Conservation (phyloP, 2,797 vertebrate species). For the Tamandua tetradactyla region DNA sequence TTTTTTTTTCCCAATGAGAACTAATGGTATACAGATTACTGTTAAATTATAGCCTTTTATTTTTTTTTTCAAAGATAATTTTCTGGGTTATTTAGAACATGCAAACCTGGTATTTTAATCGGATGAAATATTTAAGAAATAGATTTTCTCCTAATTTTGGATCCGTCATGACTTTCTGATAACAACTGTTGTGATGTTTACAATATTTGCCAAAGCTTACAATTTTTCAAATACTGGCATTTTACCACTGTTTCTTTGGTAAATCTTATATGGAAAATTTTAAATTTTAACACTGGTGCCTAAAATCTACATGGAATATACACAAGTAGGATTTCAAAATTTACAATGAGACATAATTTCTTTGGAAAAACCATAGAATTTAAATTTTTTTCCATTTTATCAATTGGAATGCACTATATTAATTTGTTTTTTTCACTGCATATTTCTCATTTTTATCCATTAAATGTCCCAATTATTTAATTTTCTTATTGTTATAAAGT, state of each 20-base stretch:
- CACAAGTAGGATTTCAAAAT: constrained; percentile 53
- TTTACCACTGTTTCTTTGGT: constrained; percentile 43
- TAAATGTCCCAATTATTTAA: constrained; percentile 86
- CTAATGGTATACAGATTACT: constrained; percentile 88
- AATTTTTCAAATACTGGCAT: too few relatives aligned
- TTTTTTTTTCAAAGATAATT: not conserved
- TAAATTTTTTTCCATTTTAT: constrained; percentile 79
- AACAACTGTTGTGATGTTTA: constrained; percentile 46
- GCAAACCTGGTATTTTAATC: constrained; percentile 57
- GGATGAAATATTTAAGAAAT: constrained; percentile 45
- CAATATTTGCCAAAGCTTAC: constrained; percentile 28
- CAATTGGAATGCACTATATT: constrained; percentile 87
- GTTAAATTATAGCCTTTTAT: constrained; percentile 80
- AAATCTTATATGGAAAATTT: constrained; percentile 46
- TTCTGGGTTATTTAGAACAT: constrained; percentile 58
- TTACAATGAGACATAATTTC: not conserved
- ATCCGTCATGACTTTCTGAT: constrained; percentile 27
- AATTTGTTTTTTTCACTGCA: constrained; percentile 83
- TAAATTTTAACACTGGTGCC: constrained; percentile 26
- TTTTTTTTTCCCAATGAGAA: constrained; percentile 92
- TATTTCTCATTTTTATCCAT: constrained; percentile 89
- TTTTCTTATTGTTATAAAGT: constrained; percentile 78
- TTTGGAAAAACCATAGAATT: constrained; percentile 68
- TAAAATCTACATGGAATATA: constrained; percentile 39
- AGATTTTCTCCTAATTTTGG: constrained; percentile 13